Percentiles rank a stretch among this genome's conserved stretches.
phyloP scores from a whole-genome alignment of 2,888 invertebrate genomes.

The Eubasilissa splendida region DNA sequence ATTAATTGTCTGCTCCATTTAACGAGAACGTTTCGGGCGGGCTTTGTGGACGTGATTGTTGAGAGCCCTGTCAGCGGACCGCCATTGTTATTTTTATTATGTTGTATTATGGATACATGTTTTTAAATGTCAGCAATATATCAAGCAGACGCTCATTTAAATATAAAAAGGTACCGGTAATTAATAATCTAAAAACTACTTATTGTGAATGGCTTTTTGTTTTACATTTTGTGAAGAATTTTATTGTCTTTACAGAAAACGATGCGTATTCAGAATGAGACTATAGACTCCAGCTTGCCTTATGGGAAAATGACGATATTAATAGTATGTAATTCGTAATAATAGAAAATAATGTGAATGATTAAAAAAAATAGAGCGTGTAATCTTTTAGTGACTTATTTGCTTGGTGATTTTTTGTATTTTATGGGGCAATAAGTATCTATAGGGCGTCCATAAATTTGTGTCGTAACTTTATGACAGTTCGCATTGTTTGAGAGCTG shows the following conservation, averaged over 20 bases:
- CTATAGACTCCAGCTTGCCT: too few species aligned
- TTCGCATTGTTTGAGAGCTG: constrained; percentile 4
- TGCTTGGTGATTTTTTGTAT: constrained; percentile 4
- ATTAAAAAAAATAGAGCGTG: not conserved
- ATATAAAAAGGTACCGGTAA: too few species aligned
- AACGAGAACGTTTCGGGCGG: constrained; percentile 32
- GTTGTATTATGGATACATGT: not conserved
- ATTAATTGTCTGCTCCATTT: constrained; percentile 52
- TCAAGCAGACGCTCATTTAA: too few species aligned
- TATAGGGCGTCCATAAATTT: constrained; percentile 23
- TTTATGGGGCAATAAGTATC: constrained; percentile 9
- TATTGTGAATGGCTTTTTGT: too few species aligned
- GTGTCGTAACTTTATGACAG: constrained; percentile 18
- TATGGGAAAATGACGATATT: too few species aligned
- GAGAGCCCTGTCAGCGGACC: constrained; percentile 1
- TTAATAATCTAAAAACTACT: too few species aligned
- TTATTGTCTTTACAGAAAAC: too few species aligned
- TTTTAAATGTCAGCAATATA: too few species aligned
- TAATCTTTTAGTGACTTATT: not conserved
- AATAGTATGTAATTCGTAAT: too few species aligned
- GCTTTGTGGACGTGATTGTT: constrained; percentile 26
- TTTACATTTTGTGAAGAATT: too few species aligned
- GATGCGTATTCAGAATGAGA: too few species aligned
- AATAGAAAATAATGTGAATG: not conserved
- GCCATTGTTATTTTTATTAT: constrained; percentile 1